Conservation (phyloP, 2,113 vertebrate genomes). For the Gallinago jamesoni region DNA sequence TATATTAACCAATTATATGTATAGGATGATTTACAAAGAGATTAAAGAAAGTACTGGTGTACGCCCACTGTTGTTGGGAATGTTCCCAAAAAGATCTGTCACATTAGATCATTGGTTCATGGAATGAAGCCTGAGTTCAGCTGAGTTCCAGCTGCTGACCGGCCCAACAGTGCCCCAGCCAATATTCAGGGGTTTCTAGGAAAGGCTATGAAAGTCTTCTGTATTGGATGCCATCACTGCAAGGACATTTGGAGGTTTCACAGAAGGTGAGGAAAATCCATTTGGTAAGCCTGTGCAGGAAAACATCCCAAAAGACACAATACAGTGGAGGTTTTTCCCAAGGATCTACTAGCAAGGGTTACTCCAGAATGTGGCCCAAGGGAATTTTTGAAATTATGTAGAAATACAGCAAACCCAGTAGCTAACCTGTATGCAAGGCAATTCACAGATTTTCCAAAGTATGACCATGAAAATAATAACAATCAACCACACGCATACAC, state of each 20-base stretch:
- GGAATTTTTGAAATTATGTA: not conserved
- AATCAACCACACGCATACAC: accelerated
- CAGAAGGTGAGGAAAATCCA: not conserved
- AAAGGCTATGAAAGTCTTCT: not conserved
- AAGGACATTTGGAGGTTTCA: not conserved
- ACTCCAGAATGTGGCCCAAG: not conserved
- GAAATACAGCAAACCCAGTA: not conserved
- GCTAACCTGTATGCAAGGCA: not conserved
- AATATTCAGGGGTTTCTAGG: not conserved
- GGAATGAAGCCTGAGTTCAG: not conserved
- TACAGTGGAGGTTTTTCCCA: not conserved
- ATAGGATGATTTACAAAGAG: not conserved
- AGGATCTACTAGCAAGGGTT: not conserved
- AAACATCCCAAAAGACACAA: not conserved
- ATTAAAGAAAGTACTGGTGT: not conserved
- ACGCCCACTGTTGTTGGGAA: not conserved
- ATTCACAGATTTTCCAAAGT: not conserved
- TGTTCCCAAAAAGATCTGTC: not conserved
- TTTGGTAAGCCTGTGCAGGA: not conserved
- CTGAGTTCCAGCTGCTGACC: not conserved
- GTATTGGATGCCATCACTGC: not conserved
- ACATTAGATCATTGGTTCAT: accelerated
- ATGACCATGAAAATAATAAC: not conserved
- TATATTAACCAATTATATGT: not conserved
- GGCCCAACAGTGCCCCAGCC: accelerated